Evolutionary conservation across 53 echinoderm and acorn worm genomes (phyloP), one percentile per base, ranked within the genome.

Genomic region (Echinometra lucunter): DNA sequence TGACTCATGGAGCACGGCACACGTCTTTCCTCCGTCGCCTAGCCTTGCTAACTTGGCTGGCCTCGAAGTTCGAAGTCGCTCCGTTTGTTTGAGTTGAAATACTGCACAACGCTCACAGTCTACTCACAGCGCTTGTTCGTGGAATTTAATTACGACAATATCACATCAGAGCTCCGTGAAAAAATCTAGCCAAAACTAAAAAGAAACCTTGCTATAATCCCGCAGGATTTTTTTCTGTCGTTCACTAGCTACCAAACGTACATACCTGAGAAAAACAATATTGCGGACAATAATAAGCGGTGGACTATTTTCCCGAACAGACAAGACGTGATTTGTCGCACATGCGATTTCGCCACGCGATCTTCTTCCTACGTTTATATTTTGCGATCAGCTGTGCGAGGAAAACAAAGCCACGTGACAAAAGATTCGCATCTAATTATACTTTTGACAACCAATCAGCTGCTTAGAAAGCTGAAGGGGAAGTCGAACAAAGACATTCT

Each of bases 391-490:
- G 78, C 78, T 78, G 78, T 78, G 78, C 78, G 78, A 78, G 23
- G 40, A 78, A 78, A 78, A 38, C 38, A 78, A 78, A 78, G 21
- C 78, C 78, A 78, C 78, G 78, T 78, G 78, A 78, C 78, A 78
- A 38, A 7, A 35, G 40, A 40, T 19, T 78, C 78, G 38, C 78
- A 38, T 40, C 38, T 40, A 38, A 78, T 78, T 78, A 78, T 78
- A 69, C 78, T 40, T 42, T 78, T 78, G 72, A 12, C 78, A 35
- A 78, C 78, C 78, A 78, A 78, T 78, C 78, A 78, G 40, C 78
- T 38, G 7, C 9, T 23, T 38, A 5, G 42, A 34, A 78, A 42
- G 78, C 78, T 16, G 3, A 78, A 78, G 78, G 42, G 78, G 78
- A 78, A 78, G 78, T 78, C 28, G 42, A 42, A 78, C 78, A 78